These are phyloP conservation scores for Dendrolimus houi DNA, from an alignment of 2,888 invertebrate genomes.

Conservation along the genomic window DNA sequence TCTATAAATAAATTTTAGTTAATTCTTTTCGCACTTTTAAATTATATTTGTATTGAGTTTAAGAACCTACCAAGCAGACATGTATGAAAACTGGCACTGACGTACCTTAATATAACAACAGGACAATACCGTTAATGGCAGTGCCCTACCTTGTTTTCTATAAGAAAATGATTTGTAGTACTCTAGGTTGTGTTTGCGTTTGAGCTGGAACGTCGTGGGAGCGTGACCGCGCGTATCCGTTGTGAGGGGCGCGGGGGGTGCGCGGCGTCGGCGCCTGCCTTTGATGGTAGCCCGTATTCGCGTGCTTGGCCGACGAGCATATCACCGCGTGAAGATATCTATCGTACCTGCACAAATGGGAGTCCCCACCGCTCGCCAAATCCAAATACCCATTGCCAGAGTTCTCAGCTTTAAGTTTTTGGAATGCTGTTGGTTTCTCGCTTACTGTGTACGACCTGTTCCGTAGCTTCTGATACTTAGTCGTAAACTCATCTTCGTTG, in stretches of 20 bases:
- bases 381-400: conserved; percentile 76
- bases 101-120: conserved; percentile 10
- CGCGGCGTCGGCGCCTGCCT: conserved; percentile 41
- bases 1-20: too few species aligned
- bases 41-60: too few species aligned
- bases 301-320: conserved; percentile 70
- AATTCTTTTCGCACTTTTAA: too few species aligned
- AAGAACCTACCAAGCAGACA: too few species aligned
- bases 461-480: conserved; percentile 61
- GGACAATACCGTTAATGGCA: conserved; percentile 35
- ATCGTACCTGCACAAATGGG: conserved; percentile 74
- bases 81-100: neutral
- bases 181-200: conserved; percentile 49
- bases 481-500: conserved; percentile 54
- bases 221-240: conserved; percentile 44
- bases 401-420: conserved; percentile 52
- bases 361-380: conserved; percentile 77
- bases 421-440: conserved; percentile 64
- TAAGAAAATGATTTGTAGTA: conserved; percentile 70
- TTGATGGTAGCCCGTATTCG: conserved; percentile 64
- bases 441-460: conserved; percentile 72
- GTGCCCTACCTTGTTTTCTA: conserved; percentile 49
- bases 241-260: conserved; percentile 26
- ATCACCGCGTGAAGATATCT: conserved; percentile 80
- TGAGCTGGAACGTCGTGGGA: conserved; percentile 53